Conservation (phyloP, 2,797 vertebrate species). For the Gastrophryne carolinensis region DNA sequence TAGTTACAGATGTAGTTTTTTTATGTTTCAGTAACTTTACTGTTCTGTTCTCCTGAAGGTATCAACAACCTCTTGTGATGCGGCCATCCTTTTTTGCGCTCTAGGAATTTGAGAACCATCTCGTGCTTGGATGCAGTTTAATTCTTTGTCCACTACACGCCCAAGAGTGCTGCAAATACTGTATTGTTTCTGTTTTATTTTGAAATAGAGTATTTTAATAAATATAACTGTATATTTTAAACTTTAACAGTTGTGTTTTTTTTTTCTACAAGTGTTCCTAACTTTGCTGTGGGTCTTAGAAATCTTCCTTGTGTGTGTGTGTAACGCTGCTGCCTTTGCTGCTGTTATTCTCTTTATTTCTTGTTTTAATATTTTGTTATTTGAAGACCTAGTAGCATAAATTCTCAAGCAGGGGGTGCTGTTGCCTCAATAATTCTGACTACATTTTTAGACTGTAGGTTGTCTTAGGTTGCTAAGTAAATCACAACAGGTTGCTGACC, state of each 20-base stretch:
- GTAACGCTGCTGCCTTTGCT: no score
- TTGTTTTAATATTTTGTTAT: no score
- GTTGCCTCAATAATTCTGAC: no score
- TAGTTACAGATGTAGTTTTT: no score
- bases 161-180: background rate
- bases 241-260: background rate
- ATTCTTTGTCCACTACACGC: background rate
- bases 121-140: background rate
- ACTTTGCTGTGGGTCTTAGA: no score
- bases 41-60: constrained; percentile 9
- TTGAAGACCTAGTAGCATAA: no score
- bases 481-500: no score
- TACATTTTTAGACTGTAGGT: no score
- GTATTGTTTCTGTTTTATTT: background rate
- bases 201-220: constrained; percentile 6
- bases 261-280: background rate
- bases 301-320: no score
- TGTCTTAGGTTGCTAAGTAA: no score
- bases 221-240: constrained; percentile 28
- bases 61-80: constrained; percentile 29
- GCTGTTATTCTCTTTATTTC: no score
- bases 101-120: background rate
- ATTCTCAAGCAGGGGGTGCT: no score
- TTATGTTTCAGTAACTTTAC: background rate
- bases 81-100: background rate